Conservation (phyloP, 2,113 vertebrate genomes). For the Synodontis membranacea region DNA sequence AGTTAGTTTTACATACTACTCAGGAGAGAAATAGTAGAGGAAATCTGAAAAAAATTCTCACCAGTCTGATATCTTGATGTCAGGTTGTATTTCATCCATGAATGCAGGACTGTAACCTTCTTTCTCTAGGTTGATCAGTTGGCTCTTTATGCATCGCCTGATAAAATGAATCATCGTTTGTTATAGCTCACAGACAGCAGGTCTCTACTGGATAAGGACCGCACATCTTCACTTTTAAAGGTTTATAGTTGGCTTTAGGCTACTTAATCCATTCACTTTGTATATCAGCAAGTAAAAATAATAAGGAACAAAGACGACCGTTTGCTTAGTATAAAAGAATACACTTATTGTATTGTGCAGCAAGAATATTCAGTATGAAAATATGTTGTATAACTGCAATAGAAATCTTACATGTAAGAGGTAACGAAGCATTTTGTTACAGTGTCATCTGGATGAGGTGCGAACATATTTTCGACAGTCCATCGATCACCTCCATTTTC, state of each 20-base stretch:
- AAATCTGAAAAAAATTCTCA: slow-evolving; percentile 54
- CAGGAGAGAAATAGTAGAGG: background rate
- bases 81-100: slow-evolving; percentile 69
- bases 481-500: slow-evolving; percentile 67
- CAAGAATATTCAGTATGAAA: background rate
- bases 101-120: slow-evolving; percentile 68
- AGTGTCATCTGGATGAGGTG: slow-evolving; percentile 56
- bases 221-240: background rate
- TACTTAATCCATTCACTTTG: background rate
- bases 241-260: background rate
- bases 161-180: slow-evolving; percentile 9
- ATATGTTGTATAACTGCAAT: background rate
- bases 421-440: slow-evolving; percentile 70
- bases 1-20: background rate
- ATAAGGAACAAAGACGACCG: background rate
- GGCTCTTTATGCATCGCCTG: slow-evolving; percentile 68
- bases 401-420: slow-evolving; percentile 65
- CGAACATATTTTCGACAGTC: slow-evolving; percentile 42
- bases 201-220: background rate
- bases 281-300: background rate
- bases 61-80: slow-evolving; percentile 74
- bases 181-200: background rate
- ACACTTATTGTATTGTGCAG: background rate
- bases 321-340: background rate
- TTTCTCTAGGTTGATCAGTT: slow-evolving; percentile 65